Evolutionary conservation across 1,140 invertebrate species (phyloP).

Genomic region (Archivesica marissinica): DNA sequence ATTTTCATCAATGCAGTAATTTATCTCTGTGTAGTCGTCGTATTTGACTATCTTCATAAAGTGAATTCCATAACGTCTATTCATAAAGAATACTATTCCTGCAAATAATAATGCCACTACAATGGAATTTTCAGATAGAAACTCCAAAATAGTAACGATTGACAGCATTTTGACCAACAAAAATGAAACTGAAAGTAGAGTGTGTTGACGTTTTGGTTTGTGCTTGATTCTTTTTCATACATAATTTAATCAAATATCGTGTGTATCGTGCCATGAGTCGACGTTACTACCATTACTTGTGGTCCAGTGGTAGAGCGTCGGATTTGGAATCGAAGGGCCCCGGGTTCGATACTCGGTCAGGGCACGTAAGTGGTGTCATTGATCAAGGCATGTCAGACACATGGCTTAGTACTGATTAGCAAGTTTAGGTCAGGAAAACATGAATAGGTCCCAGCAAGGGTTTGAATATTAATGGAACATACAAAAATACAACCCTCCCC

Average conservation of each 20-base stretch:
- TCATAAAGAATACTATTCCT: neutral
- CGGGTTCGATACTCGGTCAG: no score
- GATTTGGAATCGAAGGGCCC: no score
- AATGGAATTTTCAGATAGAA: neutral
- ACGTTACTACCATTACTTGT: no score
- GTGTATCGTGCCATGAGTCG: no score
- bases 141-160: neutral
- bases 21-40: neutral
- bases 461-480: no score
- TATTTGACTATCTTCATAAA: conserved; percentile 26
- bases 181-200: conserved; percentile 24
- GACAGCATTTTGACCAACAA: neutral
- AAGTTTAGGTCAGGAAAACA: no score
- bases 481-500: no score
- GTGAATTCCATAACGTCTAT: conserved; percentile 6
- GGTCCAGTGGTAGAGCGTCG: no score
- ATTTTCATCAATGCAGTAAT: conserved; percentile 65
- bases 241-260: neutral
- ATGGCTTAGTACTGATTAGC: no score
- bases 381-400: no score
- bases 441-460: no score
- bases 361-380: no score
- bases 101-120: conserved; percentile 13
- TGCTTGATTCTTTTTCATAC: neutral
- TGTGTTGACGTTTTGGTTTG: neutral